phyloP scores from a whole-genome alignment of 2,888 invertebrate genomes.

The Vanessa cardui region DNA sequence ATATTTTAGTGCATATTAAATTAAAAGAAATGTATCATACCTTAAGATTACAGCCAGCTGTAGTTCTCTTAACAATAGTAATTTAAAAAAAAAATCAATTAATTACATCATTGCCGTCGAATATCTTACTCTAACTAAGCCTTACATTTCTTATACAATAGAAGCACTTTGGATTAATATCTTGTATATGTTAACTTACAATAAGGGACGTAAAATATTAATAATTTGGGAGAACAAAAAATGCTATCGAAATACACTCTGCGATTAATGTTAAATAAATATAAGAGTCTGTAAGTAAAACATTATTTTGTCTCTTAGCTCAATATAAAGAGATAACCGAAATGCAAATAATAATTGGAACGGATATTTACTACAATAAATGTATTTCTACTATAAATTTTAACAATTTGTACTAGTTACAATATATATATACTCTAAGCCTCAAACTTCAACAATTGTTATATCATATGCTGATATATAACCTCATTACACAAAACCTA shows the following conservation, averaged over 20 bases:
- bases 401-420: constrained; percentile 59
- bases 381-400: constrained; percentile 29
- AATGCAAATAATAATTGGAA: constrained; percentile 6
- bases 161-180: constrained; percentile 51
- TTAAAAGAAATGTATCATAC: not conserved
- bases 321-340: not conserved
- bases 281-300: not conserved
- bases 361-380: constrained; percentile 7
- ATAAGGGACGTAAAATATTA: constrained; percentile 39
- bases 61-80: constrained; percentile 5
- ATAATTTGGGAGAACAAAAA: constrained; percentile 6
- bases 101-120: constrained; percentile 11
- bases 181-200: constrained; percentile 37
- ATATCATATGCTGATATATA: constrained; percentile 41
- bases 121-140: constrained; percentile 13
- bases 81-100: not conserved
- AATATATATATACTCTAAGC: constrained; percentile 53
- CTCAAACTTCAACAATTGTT: constrained; percentile 63
- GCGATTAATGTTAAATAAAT: not conserved
- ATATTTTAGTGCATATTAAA: constrained; percentile 16
- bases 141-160: constrained; percentile 42
- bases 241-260: not conserved
- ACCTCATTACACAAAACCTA: constrained; percentile 15
- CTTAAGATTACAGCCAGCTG: constrained; percentile 30
- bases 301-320: not conserved